Conservation (phyloP, 1,140 invertebrate genomes). For the Ceratina australensis region DNA sequence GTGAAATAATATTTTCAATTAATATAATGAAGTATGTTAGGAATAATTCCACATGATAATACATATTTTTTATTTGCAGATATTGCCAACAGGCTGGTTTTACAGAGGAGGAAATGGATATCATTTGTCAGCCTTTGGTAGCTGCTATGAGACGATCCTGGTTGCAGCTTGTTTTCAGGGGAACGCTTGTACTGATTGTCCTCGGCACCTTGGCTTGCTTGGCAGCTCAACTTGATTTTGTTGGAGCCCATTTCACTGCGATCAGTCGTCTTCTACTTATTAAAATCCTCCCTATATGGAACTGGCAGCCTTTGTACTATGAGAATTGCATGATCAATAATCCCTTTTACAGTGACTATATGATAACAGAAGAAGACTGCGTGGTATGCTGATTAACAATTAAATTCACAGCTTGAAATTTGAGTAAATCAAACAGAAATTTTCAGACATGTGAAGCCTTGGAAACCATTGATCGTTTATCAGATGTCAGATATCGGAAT, state of each 20-base stretch:
- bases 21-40: neutral
- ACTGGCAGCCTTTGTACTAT: conserved; percentile 89
- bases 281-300: conserved; percentile 87
- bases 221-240: conserved; percentile 76
- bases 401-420: neutral
- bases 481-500: conserved; percentile 82
- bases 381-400: conserved; percentile 74
- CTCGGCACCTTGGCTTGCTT: conserved; percentile 77
- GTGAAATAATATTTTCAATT: neutral
- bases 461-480: conserved; percentile 82
- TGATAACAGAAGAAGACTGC: conserved; percentile 81
- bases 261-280: conserved; percentile 83
- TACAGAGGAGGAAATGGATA: conserved; percentile 84
- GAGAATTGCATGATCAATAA: conserved; percentile 86
- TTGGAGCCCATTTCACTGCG: conserved; percentile 82
- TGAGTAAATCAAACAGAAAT: neutral
- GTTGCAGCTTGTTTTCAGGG: conserved; percentile 80
- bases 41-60: neutral
- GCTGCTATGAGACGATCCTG: conserved; percentile 82
- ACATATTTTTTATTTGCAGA: conserved; percentile 72
- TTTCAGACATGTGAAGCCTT: conserved; percentile 83
- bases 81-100: conserved; percentile 86
- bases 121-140: conserved; percentile 84
- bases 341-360: conserved; percentile 81
- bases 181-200: conserved; percentile 76